These are phyloP conservation scores for Columbina picui DNA, from an alignment of 2,113 vertebrate species.

Conservation along the genomic window DNA sequence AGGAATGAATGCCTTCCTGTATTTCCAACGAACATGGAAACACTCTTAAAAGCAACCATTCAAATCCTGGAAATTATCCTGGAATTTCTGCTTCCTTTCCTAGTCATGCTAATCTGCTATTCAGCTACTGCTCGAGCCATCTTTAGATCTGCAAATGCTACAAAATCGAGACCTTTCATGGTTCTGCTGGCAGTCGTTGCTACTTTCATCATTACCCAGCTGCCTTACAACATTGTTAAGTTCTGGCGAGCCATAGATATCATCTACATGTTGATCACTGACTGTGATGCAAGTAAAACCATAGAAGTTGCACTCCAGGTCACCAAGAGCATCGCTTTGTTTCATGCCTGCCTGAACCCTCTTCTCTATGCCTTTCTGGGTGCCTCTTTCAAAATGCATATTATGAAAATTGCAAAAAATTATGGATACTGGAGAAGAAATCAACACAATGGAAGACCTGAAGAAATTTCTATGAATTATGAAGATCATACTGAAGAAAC, in stretches of 20 bases:
- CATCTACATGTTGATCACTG: conserved; percentile 83
- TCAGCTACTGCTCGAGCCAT: conserved; percentile 75
- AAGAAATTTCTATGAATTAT: conserved; percentile 77
- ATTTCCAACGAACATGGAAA: conserved; percentile 77
- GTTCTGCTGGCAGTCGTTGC: conserved; percentile 86
- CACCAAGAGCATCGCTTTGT: conserved; percentile 87
- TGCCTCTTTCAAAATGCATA: conserved; percentile 83
- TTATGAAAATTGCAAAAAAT: conserved; percentile 83
- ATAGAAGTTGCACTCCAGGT: conserved; percentile 85
- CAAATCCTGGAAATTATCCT: conserved; percentile 87
- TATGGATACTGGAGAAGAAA: conserved; percentile 70
- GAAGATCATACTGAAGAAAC: conserved; percentile 73
- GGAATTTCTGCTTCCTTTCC: conserved; percentile 87
- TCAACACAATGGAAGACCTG: conserved; percentile 44
- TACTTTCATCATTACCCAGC: conserved; percentile 87
- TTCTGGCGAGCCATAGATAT: conserved; percentile 84
- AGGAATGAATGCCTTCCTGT: conserved; percentile 77
- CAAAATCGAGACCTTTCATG: conserved; percentile 79
- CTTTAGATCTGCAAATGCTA: conserved; percentile 73
- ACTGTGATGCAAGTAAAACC: conserved; percentile 83
- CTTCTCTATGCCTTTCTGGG: conserved; percentile 89
- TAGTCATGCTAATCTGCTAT: conserved; percentile 88
- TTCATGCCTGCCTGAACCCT: conserved; percentile 92
- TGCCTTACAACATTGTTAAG: conserved; percentile 90
- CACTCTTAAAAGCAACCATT: conserved; percentile 77